Base-by-base conservation (phyloP, 2,113 vertebrate genomes). In the Myocastor coypus region DNA sequence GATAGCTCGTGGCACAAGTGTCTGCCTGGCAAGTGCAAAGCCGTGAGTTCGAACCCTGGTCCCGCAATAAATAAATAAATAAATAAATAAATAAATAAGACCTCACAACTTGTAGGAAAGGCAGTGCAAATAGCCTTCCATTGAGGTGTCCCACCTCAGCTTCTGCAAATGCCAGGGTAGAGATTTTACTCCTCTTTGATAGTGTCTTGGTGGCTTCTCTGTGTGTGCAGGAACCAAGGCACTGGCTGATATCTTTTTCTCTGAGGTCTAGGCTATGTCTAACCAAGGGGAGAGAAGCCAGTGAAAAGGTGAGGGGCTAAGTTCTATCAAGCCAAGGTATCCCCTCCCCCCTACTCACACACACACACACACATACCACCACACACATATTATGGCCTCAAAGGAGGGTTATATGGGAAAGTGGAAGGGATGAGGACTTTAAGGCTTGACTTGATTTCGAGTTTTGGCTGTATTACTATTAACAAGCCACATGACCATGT, bases 181-280 rank as follows among this genome's bases (percentile, higher is more conserved):
- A 30, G 8, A 14, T 7, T 40, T 78, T n/a, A 57, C 40, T 66
- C 0, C 55, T 73, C 83, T 64, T 40, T 8, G 0, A 3, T 50
- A 1, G 34, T 69, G 50, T 66, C 83, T 30, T 32, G 55, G 66
- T 50, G 40, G 22, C 66, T 55, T 34, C 66, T 8, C 34, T 7
- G 26, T 55, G 11, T 14, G n/a, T n/a, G 55, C 42, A 3, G 19
- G 4, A 55, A 61, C 57, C 30, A 40, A 16, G 46, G 50, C 50
- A 26, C 64, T 55, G 37, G 80, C 88, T 64, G 32, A 13, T 17
- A 22, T 73, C 92, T 63, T 94, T 87, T 73, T 89, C 83, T 82
- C 30, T 81, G 80, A 94, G 88, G 69, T 84, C 52, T 64, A n/a
- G 92, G n/a, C 20, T 97, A 85, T 92, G 73, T 88, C 87, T 88